Evolutionary conservation across 2,113 vertebrate genomes (phyloP).

Genomic region (Pseudonaja textilis): DNA sequence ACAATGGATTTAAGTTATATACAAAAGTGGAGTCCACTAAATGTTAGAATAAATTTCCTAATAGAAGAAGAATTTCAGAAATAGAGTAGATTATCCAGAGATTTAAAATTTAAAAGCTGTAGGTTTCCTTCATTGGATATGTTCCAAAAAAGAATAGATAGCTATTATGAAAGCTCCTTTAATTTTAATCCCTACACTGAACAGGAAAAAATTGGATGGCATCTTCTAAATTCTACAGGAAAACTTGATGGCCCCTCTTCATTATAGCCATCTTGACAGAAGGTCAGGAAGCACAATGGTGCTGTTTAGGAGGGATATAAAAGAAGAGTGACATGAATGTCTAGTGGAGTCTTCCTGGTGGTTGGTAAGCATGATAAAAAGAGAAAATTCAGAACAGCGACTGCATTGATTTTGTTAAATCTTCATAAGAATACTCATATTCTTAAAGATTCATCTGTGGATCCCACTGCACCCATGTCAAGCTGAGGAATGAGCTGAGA

Average conservation of each 20-base stretch:
- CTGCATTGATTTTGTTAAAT: not conserved
- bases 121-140: not conserved
- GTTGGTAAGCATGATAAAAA: not conserved
- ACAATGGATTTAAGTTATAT: not conserved
- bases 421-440: not conserved
- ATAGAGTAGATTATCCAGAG: not conserved
- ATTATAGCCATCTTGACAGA: not conserved
- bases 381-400: not conserved
- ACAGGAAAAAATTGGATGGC: not conserved
- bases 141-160: not conserved
- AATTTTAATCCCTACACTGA: not conserved
- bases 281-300: not conserved
- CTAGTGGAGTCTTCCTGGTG: not conserved
- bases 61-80: not conserved
- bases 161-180: not conserved
- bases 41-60: not conserved
- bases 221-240: not conserved
- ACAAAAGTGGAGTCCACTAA: not conserved
- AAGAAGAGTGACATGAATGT: not conserved
- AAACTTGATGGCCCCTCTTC: not conserved
- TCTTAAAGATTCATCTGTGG: not conserved
- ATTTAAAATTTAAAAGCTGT: not conserved
- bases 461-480: not conserved
- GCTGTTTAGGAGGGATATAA: not conserved
- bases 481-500: not conserved